Evolutionary conservation across 2,113 vertebrate species (phyloP).

Genomic region (Aplodontia rufa): DNA sequence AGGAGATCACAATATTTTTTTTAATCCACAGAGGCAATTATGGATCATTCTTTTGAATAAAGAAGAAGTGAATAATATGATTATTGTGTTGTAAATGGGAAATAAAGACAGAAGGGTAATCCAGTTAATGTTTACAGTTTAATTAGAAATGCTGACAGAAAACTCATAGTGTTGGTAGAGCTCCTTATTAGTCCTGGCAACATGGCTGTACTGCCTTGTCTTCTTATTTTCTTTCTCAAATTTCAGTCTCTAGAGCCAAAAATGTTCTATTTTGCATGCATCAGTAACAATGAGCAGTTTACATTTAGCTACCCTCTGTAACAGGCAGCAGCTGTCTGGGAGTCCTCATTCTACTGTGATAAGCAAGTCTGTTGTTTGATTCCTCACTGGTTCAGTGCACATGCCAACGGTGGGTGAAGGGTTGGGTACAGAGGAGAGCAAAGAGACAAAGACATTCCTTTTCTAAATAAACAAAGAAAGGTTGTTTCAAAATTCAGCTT

Average conservation of each 20-base stretch:
- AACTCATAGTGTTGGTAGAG: not conserved
- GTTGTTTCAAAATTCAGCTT: not conserved
- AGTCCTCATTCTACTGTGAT: conserved; percentile 32
- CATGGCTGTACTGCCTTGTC: not conserved
- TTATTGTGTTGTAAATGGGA: not conserved
- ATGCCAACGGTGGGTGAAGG: not conserved
- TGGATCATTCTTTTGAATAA: not conserved
- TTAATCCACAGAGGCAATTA: not conserved
- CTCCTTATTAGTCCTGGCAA: not conserved
- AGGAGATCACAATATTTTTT: conserved; percentile 16
- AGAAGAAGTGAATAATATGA: not conserved
- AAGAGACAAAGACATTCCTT: not conserved
- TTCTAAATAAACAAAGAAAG: conserved; percentile 46
- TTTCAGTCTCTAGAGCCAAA: conserved; percentile 15
- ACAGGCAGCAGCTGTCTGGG: conserved; percentile 22
- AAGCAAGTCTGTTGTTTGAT: conserved; percentile 19
- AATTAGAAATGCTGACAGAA: conserved; percentile 36
- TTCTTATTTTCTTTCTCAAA: conserved; percentile 33
- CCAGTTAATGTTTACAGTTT: conserved; percentile 12
- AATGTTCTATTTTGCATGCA: not conserved
- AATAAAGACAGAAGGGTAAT: conserved; percentile 34
- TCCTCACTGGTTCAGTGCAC: not conserved
- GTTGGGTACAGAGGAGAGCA: not conserved
- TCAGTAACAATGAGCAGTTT: conserved; percentile 34
- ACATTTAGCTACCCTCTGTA: not conserved